Percentiles rank a stretch among this genome's conserved stretches.
These are phyloP conservation scores for Limnephilus marmoratus DNA, from an alignment of 2,888 invertebrate species.

Conservation along the genomic window DNA sequence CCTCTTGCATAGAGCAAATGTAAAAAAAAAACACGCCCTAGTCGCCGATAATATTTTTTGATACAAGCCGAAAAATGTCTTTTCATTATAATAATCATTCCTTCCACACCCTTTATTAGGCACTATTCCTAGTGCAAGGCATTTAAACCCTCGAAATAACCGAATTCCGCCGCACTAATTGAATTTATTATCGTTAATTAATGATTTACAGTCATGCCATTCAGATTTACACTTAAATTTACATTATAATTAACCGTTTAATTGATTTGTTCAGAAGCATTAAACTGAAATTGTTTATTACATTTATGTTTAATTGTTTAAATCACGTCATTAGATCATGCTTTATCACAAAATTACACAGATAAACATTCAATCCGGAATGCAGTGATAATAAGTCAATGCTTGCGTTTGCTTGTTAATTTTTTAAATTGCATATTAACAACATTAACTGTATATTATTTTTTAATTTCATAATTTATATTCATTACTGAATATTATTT, in stretches of 20 bases:
- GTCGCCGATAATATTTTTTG: conserved; percentile 56
- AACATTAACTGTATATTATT: neutral
- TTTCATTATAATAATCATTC: neutral
- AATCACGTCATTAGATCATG: neutral
- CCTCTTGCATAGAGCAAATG: too few species aligned
- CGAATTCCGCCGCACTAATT: neutral
- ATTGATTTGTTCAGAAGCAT: neutral
- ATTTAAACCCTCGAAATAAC: neutral
- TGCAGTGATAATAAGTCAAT: neutral
- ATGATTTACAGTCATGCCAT: neutral
- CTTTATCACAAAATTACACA: neutral
- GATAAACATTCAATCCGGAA: neutral
- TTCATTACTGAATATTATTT: neutral
- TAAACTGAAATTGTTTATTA: neutral
- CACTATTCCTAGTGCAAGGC: conserved; percentile 20
- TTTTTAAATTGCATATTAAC: neutral
- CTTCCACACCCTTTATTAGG: conserved; percentile 42
- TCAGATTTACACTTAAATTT: neutral
- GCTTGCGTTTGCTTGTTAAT: neutral
- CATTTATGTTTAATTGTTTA: neutral
- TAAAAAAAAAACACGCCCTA: neutral
- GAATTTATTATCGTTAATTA: neutral
- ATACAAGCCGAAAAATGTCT: conserved; percentile 50
- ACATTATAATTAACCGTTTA: neutral
- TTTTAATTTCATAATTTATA: neutral